These are phyloP conservation scores for Asbolus verrucosus DNA, from an alignment of 1,140 invertebrate species.

Conservation along the genomic window DNA sequence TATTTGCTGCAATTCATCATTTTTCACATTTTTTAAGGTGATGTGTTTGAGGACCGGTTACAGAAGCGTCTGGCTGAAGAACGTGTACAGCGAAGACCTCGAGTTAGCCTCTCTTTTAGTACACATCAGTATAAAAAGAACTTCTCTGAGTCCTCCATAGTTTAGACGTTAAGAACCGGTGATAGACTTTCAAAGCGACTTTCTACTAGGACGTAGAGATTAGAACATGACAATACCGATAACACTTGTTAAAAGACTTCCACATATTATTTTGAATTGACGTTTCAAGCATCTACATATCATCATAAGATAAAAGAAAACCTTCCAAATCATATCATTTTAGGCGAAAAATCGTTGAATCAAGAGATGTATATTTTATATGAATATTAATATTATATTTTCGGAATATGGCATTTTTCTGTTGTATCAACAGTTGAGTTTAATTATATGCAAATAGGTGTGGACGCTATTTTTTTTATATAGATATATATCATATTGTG, in stretches of 20 bases:
- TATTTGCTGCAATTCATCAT: too few relatives aligned
- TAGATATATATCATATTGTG: conserved; percentile 7
- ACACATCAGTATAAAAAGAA: conserved; percentile 76
- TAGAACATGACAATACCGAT: conserved; percentile 41
- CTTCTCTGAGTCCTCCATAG: not conserved
- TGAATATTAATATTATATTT: conserved; percentile 18
- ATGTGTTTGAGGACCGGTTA: conserved; percentile 84
- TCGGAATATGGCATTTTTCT: conserved; percentile 1
- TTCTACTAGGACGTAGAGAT: conserved; percentile 2
- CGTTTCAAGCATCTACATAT: conserved; percentile 28
- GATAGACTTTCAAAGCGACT: conserved; percentile 6
- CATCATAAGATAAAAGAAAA: conserved; percentile 11
- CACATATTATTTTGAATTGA: conserved; percentile 9
- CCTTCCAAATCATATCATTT: conserved; percentile 35
- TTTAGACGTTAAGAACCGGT: not conserved
- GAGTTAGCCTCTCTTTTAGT: conserved; percentile 93
- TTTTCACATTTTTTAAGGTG: conserved; percentile 65
- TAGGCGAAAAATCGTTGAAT: too few relatives aligned
- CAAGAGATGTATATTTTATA: conserved; percentile 29
- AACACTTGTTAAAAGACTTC: conserved; percentile 33
- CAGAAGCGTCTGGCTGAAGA: conserved; percentile 90
- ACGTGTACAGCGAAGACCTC: conserved; percentile 92
- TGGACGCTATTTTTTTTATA: not conserved
- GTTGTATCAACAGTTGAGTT: conserved; percentile 24
- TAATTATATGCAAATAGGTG: conserved; percentile 1